phyloP scores from a whole-genome alignment of 2,888 invertebrate species.

The Lithophane ornitopus region DNA sequence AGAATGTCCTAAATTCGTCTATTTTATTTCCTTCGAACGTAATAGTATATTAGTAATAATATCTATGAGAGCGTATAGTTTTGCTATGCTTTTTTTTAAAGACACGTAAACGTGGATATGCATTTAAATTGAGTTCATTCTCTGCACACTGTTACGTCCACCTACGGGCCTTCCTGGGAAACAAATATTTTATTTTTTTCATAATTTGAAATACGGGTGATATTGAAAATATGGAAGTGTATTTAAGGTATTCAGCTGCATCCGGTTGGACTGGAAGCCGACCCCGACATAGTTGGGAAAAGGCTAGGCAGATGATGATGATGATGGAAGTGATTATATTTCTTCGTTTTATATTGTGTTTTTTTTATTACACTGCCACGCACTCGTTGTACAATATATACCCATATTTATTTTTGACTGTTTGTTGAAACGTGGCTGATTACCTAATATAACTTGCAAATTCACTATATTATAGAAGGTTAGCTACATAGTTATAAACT shows the following conservation, averaged over 20 bases:
- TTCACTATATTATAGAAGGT: background rate
- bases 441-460: background rate
- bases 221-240: background rate
- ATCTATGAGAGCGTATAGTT: background rate
- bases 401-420: background rate
- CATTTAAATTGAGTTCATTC: conserved; percentile 4
- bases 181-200: background rate
- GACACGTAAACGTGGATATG: background rate
- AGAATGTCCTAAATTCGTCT: background rate
- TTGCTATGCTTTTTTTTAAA: background rate
- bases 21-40: background rate
- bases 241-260: too few species aligned
- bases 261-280: too few species aligned
- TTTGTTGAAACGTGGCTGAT: too few species aligned
- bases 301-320: too few species aligned
- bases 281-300: too few species aligned
- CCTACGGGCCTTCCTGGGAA: background rate
- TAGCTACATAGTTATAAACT: background rate
- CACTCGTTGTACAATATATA: background rate
- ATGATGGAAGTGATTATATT: background rate
- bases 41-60: background rate
- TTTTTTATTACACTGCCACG: background rate
- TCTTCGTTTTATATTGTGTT: background rate
- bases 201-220: background rate
- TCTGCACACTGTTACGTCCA: background rate